Evolutionary conservation across 2,797 vertebrate genomes (phyloP).

Genomic region (Erethizon dorsatum): DNA sequence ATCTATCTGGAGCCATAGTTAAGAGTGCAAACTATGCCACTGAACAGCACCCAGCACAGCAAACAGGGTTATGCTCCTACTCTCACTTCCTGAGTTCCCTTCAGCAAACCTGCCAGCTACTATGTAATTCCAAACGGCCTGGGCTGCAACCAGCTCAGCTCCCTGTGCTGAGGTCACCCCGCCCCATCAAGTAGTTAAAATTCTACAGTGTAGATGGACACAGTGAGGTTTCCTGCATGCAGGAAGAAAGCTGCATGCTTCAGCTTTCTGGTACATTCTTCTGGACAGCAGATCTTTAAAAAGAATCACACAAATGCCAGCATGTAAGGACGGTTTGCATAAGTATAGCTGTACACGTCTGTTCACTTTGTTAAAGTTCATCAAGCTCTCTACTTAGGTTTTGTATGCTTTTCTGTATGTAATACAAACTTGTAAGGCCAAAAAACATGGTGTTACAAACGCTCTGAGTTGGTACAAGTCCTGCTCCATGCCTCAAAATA

Average conservation of each 20-base stretch:
- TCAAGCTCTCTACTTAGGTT: not conserved
- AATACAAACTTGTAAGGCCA: not conserved
- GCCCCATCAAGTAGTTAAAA: not conserved
- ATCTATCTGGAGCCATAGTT: not conserved
- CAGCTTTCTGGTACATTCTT: not conserved
- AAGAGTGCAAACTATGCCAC: not conserved
- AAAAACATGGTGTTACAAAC: not conserved
- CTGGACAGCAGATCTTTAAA: not conserved
- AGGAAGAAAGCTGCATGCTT: not conserved
- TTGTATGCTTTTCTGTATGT: not conserved
- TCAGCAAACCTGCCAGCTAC: not conserved
- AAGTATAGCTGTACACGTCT: rapidly evolving
- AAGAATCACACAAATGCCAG: not conserved
- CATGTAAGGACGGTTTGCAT: rapidly evolving
- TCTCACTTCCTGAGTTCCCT: too few species aligned
- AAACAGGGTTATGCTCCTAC: not conserved
- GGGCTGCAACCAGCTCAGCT: rapidly evolving
- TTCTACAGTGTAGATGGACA: not conserved
- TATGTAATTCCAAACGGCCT: not conserved
- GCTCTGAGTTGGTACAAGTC: not conserved
- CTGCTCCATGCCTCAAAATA: not conserved
- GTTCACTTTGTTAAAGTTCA: not conserved
- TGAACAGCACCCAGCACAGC: not conserved
- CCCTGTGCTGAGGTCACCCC: not conserved
- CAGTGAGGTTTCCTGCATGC: not conserved